Conservation (phyloP, 2,888 invertebrate species). For the Rhagonycha lutea region DNA sequence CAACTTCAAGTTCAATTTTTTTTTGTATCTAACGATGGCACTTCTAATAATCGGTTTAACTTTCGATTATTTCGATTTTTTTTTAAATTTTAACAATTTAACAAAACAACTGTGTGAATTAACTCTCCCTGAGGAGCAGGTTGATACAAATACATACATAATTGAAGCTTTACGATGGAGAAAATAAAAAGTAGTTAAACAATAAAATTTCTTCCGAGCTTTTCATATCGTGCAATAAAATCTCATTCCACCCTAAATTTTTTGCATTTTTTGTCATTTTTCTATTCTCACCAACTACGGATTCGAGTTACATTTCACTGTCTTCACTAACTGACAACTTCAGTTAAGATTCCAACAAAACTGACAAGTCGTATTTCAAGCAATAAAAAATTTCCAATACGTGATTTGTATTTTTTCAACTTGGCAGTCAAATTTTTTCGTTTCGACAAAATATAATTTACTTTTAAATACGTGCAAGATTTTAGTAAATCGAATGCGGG, state of each 20-base stretch:
- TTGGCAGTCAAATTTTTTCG: background rate
- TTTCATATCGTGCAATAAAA: background rate
- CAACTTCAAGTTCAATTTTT: background rate
- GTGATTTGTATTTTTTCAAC: background rate
- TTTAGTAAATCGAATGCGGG: background rate
- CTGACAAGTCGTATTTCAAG: background rate
- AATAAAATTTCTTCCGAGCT: background rate
- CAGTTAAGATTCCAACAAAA: background rate
- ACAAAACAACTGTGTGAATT: background rate
- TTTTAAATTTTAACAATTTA: background rate
- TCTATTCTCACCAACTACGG: background rate
- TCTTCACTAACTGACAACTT: background rate
- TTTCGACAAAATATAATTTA: background rate
- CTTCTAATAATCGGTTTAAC: background rate
- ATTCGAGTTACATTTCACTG: background rate
- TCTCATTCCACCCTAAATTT: background rate
- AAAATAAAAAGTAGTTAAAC: background rate
- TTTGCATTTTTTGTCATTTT: conserved; percentile 1
- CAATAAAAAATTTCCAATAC: background rate
- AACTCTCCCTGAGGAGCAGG: background rate
- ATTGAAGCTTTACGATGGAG: too few relatives aligned
- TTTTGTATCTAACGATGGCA: background rate
- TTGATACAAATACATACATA: background rate
- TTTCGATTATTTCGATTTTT: background rate
- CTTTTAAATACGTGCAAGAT: background rate